These are phyloP conservation scores for Acronicta psi DNA, from an alignment of 2,888 invertebrate species.

Conservation along the genomic window DNA sequence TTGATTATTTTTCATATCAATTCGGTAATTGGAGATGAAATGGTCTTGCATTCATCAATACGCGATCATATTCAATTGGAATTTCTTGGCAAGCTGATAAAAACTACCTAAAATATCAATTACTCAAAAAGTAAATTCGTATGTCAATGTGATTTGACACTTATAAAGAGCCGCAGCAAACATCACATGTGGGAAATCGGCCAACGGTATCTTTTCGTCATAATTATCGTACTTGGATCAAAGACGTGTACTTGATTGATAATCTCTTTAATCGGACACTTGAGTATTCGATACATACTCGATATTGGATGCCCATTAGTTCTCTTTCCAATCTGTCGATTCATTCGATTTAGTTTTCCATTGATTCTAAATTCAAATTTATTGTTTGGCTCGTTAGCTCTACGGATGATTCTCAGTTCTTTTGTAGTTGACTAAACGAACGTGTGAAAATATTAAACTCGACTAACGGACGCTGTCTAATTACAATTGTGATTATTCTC, in stretches of 20 bases:
- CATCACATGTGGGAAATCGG: constrained; percentile 51
- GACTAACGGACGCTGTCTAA: constrained; percentile 57
- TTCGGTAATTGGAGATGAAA: constrained; percentile 65
- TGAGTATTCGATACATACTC: constrained; percentile 55
- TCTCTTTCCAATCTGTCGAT: constrained; percentile 74
- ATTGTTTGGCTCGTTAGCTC: constrained; percentile 78
- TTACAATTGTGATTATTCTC: constrained; percentile 55
- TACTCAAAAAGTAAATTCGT: constrained; percentile 57
- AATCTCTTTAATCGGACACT: constrained; percentile 73
- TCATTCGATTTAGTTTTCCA: constrained; percentile 84
- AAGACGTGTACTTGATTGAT: constrained; percentile 70
- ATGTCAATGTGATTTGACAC: constrained; percentile 59
- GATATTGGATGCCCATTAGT: constrained; percentile 66
- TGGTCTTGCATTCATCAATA: constrained; percentile 53
- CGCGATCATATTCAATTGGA: constrained; percentile 40
- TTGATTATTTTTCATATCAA: constrained; percentile 59
- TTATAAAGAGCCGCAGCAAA: constrained; percentile 39
- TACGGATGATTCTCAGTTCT: constrained; percentile 58
- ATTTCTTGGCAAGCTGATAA: constrained; percentile 43
- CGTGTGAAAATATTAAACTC: constrained; percentile 73
- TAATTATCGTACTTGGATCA: constrained; percentile 72
- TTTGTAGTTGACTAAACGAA: constrained; percentile 73
- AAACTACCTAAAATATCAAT: constrained; percentile 58
- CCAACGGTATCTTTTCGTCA: constrained; percentile 66
- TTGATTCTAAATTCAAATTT: constrained; percentile 77